phyloP scores from a whole-genome alignment of 2,797 vertebrate genomes.

The Todus mexicanus region DNA sequence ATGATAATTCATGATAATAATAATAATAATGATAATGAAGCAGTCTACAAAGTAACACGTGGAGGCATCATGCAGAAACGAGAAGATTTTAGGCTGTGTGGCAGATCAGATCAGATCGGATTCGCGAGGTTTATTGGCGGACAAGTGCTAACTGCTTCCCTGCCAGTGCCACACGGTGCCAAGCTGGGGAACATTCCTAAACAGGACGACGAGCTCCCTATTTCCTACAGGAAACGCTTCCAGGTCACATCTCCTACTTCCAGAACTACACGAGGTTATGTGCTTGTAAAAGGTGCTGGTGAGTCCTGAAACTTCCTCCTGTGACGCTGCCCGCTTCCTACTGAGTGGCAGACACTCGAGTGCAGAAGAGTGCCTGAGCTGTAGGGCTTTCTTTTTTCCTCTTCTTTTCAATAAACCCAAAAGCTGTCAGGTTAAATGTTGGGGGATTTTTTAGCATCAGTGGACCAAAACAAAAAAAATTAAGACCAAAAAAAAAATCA shows the following conservation, averaged over 20 bases:
- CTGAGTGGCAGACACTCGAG: neutral
- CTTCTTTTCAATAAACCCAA: conserved; percentile 6
- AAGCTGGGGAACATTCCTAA: neutral
- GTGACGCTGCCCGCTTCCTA: neutral
- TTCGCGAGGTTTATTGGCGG: neutral
- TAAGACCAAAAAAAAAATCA: neutral
- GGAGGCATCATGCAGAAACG: conserved; percentile 56
- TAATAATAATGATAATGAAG: conserved; percentile 6
- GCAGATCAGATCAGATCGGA: conserved; percentile 21
- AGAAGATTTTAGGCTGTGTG: neutral
- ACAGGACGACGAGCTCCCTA: neutral
- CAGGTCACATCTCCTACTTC: conserved; percentile 26
- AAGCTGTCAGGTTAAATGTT: conserved; percentile 33
- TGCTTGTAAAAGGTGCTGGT: conserved; percentile 42
- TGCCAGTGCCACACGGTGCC: neutral
- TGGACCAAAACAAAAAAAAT: conserved; percentile 29
- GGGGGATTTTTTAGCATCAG: neutral
- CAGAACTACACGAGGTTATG: neutral
- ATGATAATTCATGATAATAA: neutral
- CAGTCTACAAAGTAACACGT: conserved; percentile 46
- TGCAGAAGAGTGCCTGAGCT: conserved; percentile 9
- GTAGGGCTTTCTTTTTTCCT: neutral
- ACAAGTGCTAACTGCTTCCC: neutral
- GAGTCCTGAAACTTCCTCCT: conserved; percentile 16
- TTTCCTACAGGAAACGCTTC: conserved; percentile 15